Conservation (phyloP, 2,888 invertebrate species). For the Gortyna flavago region DNA sequence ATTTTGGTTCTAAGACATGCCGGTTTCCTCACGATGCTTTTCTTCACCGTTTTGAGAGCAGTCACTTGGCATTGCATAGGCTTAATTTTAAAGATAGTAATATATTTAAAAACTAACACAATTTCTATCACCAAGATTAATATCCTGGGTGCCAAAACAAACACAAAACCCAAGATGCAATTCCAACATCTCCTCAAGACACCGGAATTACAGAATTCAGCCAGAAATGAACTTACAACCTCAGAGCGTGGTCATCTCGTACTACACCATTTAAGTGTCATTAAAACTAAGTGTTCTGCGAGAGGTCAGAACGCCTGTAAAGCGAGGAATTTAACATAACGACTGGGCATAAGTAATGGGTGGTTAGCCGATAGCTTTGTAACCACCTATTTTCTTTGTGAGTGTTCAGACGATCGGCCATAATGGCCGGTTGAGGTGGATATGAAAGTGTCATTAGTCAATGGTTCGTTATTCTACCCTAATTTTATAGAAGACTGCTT, state of each 20-base stretch:
- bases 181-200: neutral
- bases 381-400: constrained; percentile 22
- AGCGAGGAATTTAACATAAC: constrained; percentile 41
- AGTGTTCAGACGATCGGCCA: neutral
- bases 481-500: neutral
- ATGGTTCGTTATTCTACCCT: neutral
- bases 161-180: neutral
- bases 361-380: constrained; percentile 43
- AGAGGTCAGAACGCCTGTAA: constrained; percentile 36
- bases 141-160: neutral
- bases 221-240: constrained; percentile 19
- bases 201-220: constrained; percentile 1
- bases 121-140: neutral
- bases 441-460: neutral
- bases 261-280: constrained; percentile 28
- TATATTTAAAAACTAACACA: too few species aligned
- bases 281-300: constrained; percentile 44
- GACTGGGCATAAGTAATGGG: constrained; percentile 38
- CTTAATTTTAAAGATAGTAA: too few species aligned
- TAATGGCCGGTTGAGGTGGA: too few species aligned
- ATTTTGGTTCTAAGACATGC: too few species aligned
- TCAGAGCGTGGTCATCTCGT: constrained; percentile 34
- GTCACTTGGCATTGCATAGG: too few species aligned
- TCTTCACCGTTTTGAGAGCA: too few species aligned
- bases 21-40: too few species aligned